phyloP scores from a whole-genome alignment of 2,113 vertebrate species.

The Oreochromis niloticus region DNA sequence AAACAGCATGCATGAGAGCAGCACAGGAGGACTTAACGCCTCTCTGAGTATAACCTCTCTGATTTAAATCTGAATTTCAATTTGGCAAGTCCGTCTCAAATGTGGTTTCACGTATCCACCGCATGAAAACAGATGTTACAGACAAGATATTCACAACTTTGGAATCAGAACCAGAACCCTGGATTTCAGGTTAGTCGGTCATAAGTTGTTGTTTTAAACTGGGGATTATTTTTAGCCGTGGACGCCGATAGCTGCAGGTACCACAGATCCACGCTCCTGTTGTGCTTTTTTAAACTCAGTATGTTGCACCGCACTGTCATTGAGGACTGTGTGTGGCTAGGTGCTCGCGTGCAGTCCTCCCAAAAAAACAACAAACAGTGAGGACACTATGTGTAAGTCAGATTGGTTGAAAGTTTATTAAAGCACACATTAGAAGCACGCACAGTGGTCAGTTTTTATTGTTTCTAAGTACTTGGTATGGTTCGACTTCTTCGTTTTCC shows the following conservation, averaged over 20 bases:
- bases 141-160: background rate
- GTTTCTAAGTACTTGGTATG: background rate
- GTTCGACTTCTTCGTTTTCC: background rate
- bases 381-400: background rate
- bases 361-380: background rate
- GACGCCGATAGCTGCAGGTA: background rate
- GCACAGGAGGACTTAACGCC: background rate
- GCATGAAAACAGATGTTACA: background rate
- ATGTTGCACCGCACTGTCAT: background rate
- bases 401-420: background rate
- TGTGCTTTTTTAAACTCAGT: background rate
- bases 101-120: background rate
- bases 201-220: background rate
- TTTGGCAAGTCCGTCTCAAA: background rate
- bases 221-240: background rate
- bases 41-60: background rate
- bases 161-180: fast-evolving
- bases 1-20: fast-evolving
- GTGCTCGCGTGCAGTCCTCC: background rate
- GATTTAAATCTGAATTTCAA: background rate
- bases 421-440: background rate
- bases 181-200: background rate
- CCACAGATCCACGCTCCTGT: background rate
- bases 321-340: background rate
- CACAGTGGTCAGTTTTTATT: background rate